Evolutionary conservation across 2,113 vertebrate species (phyloP), one percentile per base, ranked within the genome.

Genomic region (Alectura lathami): DNA sequence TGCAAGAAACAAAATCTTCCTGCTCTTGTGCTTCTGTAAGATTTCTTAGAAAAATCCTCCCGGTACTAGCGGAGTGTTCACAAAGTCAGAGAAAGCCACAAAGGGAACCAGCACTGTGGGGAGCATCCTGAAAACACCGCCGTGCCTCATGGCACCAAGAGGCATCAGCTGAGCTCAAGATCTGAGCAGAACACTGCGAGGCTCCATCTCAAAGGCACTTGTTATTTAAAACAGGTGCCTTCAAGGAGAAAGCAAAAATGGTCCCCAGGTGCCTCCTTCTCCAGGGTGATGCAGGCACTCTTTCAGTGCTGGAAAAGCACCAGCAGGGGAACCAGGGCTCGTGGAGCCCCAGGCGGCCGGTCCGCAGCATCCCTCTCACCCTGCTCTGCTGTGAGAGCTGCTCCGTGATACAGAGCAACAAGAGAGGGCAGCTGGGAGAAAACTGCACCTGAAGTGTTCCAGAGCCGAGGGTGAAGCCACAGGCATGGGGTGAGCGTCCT

Each of bases 1-100:
- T 77, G 57, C 69, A 93, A 70, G 45, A 86, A 96, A 96, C 83
- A 93, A 96, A 94, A 83, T 85, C 86, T 97, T 97, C 91, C 96
- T 91, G 83, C 78, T 85, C 64, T 83, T 75, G 86, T 89, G 53
- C 40, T 86, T 93, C 96, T 91, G 76, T 42, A 69, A 47, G 67
- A 38, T 69, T 84, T 53, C 87, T 93, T 94, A 20, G 59, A 80
- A 47, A 59, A 89, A 92, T 42, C 69, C 11, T 57, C 43, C 16
- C 32, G 51, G 4, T 89, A 42, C 68, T 70, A 76, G 18, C 26
- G 76, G 75, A 68, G 43, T 27, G 45, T 90, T 54, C 29, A 26
- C 40, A n/a, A 40, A 66, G 32, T 42, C 50, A 12, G 11, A 74
- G 32, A 69, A 60, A 73, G 2, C 14, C 67, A 14, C 2, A 54